Conservation (phyloP, 2,113 vertebrate genomes). For the Hippocampus abdominalis region DNA sequence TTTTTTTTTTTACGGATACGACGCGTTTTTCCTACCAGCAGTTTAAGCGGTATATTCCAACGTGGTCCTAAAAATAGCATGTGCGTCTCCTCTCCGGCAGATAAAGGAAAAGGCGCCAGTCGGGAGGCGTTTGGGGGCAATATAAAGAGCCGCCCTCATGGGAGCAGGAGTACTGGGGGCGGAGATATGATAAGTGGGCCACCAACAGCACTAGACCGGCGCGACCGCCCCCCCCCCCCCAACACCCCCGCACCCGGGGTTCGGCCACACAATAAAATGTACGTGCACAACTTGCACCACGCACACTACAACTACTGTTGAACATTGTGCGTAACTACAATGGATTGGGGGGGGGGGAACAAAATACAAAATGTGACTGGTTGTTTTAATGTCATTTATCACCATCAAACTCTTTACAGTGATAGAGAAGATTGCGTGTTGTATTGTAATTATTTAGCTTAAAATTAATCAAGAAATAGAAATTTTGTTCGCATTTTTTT, state of each 20-base stretch:
- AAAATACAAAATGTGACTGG: no score
- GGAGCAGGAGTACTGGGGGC: slow-evolving; percentile 62
- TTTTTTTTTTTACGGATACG: neutral
- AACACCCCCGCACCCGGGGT: neutral
- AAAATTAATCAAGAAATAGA: no score
- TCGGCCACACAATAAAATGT: neutral
- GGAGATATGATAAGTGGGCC: slow-evolving; percentile 70
- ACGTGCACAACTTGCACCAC: neutral
- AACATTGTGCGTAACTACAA: neutral
- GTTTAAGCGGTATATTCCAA: slow-evolving; percentile 46
- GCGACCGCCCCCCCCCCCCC: slow-evolving; percentile 17
- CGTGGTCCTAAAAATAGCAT: slow-evolving; percentile 55
- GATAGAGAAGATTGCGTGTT: no score
- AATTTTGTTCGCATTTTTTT: no score
- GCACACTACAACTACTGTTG: neutral
- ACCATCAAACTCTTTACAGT: neutral
- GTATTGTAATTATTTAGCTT: no score
- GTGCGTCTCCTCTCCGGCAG: slow-evolving; percentile 55
- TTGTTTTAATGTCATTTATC: neutral
- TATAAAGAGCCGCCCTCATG: slow-evolving; percentile 74
- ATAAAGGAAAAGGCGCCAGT: slow-evolving; percentile 67
- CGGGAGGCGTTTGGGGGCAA: slow-evolving; percentile 67
- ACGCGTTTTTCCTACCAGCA: slow-evolving; percentile 45
- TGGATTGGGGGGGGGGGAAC: neutral
- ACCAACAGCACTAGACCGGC: slow-evolving; percentile 55